Conservation (phyloP, 2,797 vertebrate genomes). For the Propithecus perrieri region DNA sequence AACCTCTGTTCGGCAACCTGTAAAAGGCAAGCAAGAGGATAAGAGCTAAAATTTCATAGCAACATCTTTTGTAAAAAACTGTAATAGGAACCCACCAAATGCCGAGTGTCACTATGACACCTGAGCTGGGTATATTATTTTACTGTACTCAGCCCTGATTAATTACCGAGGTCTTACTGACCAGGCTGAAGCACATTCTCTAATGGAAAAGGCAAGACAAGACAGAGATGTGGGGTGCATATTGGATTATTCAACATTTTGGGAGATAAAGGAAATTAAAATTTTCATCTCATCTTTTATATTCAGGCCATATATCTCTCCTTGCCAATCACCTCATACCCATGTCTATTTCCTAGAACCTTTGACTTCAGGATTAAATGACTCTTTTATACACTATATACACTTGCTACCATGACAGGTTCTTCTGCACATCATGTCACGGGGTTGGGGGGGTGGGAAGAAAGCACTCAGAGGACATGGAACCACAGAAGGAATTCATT, state of each 20-base stretch:
- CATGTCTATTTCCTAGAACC: background rate
- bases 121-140: background rate
- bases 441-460: no score
- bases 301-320: background rate
- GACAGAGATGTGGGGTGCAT: background rate
- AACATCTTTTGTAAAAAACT: background rate
- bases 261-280: background rate
- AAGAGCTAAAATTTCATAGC: background rate
- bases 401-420: background rate
- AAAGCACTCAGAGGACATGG: background rate
- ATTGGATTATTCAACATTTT: background rate
- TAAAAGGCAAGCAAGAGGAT: background rate
- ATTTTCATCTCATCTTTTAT: background rate
- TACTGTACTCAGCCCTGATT: background rate
- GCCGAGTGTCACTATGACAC: background rate
- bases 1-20: conserved; percentile 94
- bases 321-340: background rate
- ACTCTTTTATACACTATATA: background rate
- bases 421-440: background rate
- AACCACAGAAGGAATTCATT: background rate
- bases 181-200: background rate
- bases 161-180: background rate
- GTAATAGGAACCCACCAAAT: background rate
- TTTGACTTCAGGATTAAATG: background rate
- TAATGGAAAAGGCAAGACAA: background rate